Evolutionary conservation across 92 coral and sea anemone species (phyloP), one percentile per base, ranked within the genome.

Genomic region (Heteractis magnifica): DNA sequence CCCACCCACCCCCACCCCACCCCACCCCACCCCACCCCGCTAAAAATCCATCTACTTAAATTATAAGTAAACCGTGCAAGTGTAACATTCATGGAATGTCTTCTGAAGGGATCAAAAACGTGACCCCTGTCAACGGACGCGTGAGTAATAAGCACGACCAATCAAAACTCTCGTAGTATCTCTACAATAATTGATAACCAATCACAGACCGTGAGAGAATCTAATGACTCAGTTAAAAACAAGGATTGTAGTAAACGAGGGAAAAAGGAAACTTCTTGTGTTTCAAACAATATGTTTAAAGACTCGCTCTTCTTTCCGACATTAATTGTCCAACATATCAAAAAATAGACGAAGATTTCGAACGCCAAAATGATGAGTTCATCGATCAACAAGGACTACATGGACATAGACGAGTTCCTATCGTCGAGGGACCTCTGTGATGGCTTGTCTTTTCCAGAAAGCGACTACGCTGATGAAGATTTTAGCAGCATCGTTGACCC

Each of bases 381-480:
- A 56, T 56, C 70, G 26, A 48, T 48, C 14, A 79, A 80, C 81
- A 84, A 90, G 56, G 90, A 87, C 80, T 90, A 79, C 74, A 90
- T 90, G 93, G 93, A 87, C 84, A 53, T 90, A n/a, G 93, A 90
- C 49, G 93, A 90, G 77, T 90, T 90, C 53, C 59, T 90, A 65
- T 80, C 90, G 9, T 86, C 88, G 20, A 82, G 77, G 71, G 89
- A 79, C 10, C 21, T 90, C 1, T 90, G 92, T 56, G 82, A 80
- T 0, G 89, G 85, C 59, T 82, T 90, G 13, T 56, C 90, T 10
- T 84, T 88, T 60, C 81, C 90, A 49, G 92, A 90, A 52, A 62
- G 84, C 60, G 92, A 89, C 53, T 82, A 76, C 60, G 52, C 88
- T 12, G 91, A 79, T 52, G 92, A 86, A 8, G 92, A 86, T 23